Evolutionary conservation across 2,113 vertebrate species (phyloP).

Genomic region (Zosterops borbonicus): DNA sequence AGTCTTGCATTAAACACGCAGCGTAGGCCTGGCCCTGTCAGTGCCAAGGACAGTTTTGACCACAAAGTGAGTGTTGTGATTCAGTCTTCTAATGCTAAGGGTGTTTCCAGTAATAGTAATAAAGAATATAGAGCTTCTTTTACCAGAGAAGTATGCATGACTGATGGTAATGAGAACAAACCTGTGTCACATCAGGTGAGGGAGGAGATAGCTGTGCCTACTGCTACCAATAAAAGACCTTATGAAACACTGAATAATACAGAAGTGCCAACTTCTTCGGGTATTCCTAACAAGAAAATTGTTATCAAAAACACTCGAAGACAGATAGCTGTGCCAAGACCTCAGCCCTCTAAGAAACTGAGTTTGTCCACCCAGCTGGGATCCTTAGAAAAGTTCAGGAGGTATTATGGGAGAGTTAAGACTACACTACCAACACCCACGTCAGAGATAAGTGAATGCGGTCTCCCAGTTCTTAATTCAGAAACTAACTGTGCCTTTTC

Average conservation of each 20-base stretch:
- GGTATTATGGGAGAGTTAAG: slow-evolving; percentile 74
- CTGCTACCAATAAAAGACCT: background rate
- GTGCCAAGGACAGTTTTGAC: slow-evolving; percentile 54
- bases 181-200: background rate
- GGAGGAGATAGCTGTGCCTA: background rate
- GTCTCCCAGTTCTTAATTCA: background rate
- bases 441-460: background rate
- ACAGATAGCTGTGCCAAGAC: slow-evolving; percentile 33
- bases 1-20: slow-evolving; percentile 38
- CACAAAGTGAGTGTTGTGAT: background rate
- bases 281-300: background rate
- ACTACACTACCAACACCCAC: background rate
- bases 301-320: background rate
- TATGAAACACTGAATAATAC: background rate
- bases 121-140: slow-evolving; percentile 1
- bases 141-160: background rate
- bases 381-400: slow-evolving; percentile 90
- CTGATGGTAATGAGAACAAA: slow-evolving; percentile 13
- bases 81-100: background rate
- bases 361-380: slow-evolving; percentile 72
- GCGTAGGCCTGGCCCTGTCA: slow-evolving; percentile 53
- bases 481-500: background rate
- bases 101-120: slow-evolving; percentile 25
- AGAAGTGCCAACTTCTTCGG: background rate
- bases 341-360: slow-evolving; percentile 57